phyloP scores from a whole-genome alignment of 2,888 invertebrate genomes.

The Actias luna region DNA sequence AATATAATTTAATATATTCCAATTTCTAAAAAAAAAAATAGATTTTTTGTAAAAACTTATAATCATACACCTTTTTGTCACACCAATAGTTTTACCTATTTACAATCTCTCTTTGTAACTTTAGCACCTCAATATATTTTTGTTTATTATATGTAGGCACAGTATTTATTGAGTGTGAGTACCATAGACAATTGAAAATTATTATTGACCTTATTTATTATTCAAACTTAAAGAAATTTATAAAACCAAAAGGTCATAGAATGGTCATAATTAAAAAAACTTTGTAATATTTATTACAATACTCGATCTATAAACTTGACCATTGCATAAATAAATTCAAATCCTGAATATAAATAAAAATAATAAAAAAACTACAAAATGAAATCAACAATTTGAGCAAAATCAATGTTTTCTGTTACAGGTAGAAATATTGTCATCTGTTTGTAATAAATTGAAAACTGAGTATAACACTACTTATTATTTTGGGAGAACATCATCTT shows the following conservation, averaged over 20 bases:
- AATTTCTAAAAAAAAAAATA: not conserved
- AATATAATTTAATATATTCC: not conserved
- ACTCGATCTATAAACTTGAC: too few relatives aligned
- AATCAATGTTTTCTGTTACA: slow-evolving; percentile 35
- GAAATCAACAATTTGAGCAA: too few relatives aligned
- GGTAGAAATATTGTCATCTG: slow-evolving; percentile 59
- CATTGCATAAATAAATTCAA: too few relatives aligned
- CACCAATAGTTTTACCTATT: not conserved
- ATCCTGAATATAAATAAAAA: too few relatives aligned
- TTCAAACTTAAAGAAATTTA: too few relatives aligned
- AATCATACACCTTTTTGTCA: not conserved
- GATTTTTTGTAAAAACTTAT: not conserved
- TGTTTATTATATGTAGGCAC: not conserved
- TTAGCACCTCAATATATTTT: not conserved
- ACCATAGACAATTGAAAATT: too few relatives aligned
- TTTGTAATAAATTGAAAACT: slow-evolving; percentile 38
- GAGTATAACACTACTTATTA: slow-evolving; percentile 47
- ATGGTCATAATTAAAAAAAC: too few relatives aligned
- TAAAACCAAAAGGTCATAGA: too few relatives aligned
- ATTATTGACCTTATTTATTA: too few relatives aligned
- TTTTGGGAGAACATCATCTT: slow-evolving; percentile 49
- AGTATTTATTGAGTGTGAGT: too few relatives aligned
- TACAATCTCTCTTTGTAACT: not conserved
- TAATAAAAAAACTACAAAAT: too few relatives aligned
- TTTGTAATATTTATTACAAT: too few relatives aligned